These are phyloP conservation scores for Caenorhabditis brenneri DNA, from an alignment of 1,140 invertebrate genomes.

Conservation along the genomic window DNA sequence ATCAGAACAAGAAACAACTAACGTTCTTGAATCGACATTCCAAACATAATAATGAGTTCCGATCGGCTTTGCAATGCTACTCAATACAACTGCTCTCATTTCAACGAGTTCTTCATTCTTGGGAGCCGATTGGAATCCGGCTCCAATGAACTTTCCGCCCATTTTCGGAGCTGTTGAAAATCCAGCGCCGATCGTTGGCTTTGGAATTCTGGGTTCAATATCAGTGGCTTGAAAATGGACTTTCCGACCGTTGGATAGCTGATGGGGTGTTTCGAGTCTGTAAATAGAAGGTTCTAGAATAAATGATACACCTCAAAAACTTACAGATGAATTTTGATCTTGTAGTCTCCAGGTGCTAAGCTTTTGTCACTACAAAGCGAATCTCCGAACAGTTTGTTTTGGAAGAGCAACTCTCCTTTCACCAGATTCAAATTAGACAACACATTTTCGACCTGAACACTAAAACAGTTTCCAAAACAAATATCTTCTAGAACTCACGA, in stretches of 20 bases:
- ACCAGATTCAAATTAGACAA: not conserved
- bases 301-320: not conserved
- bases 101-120: not conserved
- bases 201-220: not conserved
- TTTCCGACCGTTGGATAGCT: not conserved
- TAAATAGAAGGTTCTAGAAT: not conserved
- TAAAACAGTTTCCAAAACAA: not conserved
- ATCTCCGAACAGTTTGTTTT: conserved; percentile 1
- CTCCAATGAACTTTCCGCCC: not conserved
- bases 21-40: not conserved
- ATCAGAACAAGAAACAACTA: not conserved
- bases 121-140: not conserved
- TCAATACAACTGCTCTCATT: not conserved
- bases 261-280: not conserved
- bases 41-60: not conserved
- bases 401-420: not conserved
- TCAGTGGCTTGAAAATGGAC: not conserved
- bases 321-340: not conserved
- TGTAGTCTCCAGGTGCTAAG: not conserved
- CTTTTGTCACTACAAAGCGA: not conserved
- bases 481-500: not conserved
- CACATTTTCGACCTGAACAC: not conserved
- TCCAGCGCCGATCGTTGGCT: not conserved
- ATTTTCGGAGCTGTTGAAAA: not conserved
- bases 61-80: not conserved